Evolutionary conservation across 1,140 invertebrate species (phyloP), one percentile per base, ranked within the genome.

Genomic region (Myzus persicae): DNA sequence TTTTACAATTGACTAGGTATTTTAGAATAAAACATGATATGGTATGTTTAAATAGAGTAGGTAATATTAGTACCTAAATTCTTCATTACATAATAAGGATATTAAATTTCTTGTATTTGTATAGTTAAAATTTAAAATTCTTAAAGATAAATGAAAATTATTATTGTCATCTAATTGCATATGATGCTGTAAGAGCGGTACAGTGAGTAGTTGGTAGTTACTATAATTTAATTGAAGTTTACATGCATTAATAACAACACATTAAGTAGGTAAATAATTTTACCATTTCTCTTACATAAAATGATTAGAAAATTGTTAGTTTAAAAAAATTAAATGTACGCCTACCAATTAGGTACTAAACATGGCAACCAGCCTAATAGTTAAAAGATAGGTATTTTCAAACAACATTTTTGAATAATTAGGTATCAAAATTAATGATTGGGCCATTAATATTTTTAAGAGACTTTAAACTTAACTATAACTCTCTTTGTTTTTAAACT

Each of bases 101-200:
- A 89, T 51, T 89, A 11, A 89, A 40, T 89, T 1, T 54, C 36
- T 26, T 89, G 36, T 89, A 38, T 36, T 51, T 26, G 24, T 89
- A n/a, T 36, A 11, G 40, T 54, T 89, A 44, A 89, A 89, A 89
- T 88, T 54, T 89, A 44, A 89, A 89, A 89, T 88, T 11, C 11
- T 48, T n/a, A 88, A 48, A 88, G 7, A n/a, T 46, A 88, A 7
- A 5, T n/a, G 26, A 46, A 48, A 88, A 88, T 88, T 48, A 88
- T 88, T 46, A 46, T 87, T 44, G 9, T 85, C 24, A 46, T 44
- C 8, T 85, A 9, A 85, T 2, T 31, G 26, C 26, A 82, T 6
- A 20, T 4, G 31, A 31, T n/a, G 14, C 1, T 18, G 42, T n/a
- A 20, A 87, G 4, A 87, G 40, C 20, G 36, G 4, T 36, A 76